A percentile compares a stretch with the other conserved stretches of the same genome.
phyloP scores from a whole-genome alignment of 2,113 vertebrate species.

The Phyllostomus discolor region DNA sequence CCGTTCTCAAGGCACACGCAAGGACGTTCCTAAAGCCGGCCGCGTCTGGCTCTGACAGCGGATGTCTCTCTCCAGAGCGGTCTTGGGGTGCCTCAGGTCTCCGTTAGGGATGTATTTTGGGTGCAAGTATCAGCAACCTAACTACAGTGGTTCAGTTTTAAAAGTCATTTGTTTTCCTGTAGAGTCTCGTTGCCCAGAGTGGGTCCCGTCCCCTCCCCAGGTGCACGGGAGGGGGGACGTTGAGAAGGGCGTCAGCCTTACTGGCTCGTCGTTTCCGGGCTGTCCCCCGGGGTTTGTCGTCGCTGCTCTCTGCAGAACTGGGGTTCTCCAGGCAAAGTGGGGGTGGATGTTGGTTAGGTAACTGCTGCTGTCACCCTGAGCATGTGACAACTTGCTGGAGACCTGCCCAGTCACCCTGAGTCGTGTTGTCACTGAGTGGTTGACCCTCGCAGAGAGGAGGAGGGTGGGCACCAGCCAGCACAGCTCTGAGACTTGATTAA shows the following conservation, averaged over 20 bases:
- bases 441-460: not conserved
- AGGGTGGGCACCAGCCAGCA: not conserved
- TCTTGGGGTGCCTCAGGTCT: not conserved
- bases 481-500: not conserved
- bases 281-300: accelerated
- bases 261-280: accelerated
- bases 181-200: not conserved
- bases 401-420: accelerated
- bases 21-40: not conserved
- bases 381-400: not conserved
- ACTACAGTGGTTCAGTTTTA: not conserved
- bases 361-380: not conserved
- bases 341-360: not conserved
- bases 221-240: not conserved
- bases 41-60: not conserved
- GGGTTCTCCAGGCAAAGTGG: not conserved
- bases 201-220: accelerated
- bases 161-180: not conserved
- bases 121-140: no score
- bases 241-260: not conserved
- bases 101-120: not conserved
- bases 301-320: not conserved
- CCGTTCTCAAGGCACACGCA: not conserved
- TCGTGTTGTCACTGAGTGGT: not conserved
- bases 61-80: not conserved